Evolutionary conservation across 2,888 invertebrate species (phyloP).

Genomic region (Ligdia adustata): DNA sequence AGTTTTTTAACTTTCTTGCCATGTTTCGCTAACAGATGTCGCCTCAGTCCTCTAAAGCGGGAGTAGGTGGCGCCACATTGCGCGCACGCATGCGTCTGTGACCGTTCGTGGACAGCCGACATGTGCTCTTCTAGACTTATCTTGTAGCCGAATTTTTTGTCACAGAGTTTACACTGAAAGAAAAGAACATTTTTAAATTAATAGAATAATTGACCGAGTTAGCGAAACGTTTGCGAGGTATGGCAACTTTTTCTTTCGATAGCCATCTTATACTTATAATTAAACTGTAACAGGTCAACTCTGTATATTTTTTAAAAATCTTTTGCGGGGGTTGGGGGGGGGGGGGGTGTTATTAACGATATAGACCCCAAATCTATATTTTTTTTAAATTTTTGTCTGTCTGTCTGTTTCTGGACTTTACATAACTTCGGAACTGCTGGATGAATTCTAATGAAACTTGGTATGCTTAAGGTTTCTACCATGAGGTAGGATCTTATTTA

Average conservation of each 20-base stretch:
- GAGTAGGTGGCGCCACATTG: conserved; percentile 65
- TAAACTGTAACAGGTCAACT: too few relatives aligned
- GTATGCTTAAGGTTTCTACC: too few relatives aligned
- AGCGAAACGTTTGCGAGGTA: neutral
- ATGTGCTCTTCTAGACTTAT: conserved; percentile 69
- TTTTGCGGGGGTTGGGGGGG: too few relatives aligned
- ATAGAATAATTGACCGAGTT: neutral
- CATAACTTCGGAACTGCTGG: too few relatives aligned
- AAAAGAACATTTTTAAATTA: neutral
- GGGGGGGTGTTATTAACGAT: too few relatives aligned
- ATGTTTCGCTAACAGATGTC: conserved; percentile 64
- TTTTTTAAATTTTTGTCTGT: too few relatives aligned
- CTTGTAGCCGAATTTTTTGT: conserved; percentile 73
- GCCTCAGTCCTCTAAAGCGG: conserved; percentile 55
- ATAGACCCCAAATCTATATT: too few relatives aligned
- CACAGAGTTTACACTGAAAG: conserved; percentile 69
- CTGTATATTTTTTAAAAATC: too few relatives aligned
- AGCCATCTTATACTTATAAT: too few relatives aligned
- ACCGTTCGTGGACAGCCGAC: conserved; percentile 58
- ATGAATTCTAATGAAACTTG: too few relatives aligned
- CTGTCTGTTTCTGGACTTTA: too few relatives aligned
- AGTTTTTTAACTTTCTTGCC: conserved; percentile 36
- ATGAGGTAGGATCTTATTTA: too few relatives aligned
- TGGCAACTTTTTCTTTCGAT: neutral
- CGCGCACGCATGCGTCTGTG: conserved; percentile 53